These are phyloP conservation scores for Podiceps cristatus DNA, from an alignment of 2,113 vertebrate genomes.

Conservation along the genomic window DNA sequence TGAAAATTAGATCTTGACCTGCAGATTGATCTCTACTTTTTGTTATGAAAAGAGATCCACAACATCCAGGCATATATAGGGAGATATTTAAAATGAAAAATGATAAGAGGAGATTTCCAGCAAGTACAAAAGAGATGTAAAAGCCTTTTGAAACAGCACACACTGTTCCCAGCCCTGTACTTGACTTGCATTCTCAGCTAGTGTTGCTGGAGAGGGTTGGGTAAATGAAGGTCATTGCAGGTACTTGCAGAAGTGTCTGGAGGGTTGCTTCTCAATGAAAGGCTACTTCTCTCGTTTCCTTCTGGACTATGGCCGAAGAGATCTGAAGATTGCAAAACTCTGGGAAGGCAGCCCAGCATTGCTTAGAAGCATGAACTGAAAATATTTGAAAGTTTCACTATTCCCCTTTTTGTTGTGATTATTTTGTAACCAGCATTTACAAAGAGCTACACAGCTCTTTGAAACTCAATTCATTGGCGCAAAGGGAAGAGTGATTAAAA, in stretches of 20 bases:
- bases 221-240: slow-evolving; percentile 49
- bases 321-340: slow-evolving; percentile 7
- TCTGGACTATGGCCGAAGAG: background rate
- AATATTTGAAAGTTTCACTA: slow-evolving; percentile 2
- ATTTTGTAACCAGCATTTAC: slow-evolving; percentile 15
- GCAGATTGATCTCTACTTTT: background rate
- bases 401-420: background rate
- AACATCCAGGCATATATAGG: background rate
- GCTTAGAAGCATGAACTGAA: background rate
- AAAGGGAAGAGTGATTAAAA: slow-evolving; percentile 23
- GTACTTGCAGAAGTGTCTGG: background rate
- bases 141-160: slow-evolving; percentile 48
- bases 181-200: background rate
- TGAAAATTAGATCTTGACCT: slow-evolving; percentile 17
- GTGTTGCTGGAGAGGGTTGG: background rate
- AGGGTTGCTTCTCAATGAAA: slow-evolving; percentile 37
- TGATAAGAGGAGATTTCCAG: slow-evolving; percentile 1
- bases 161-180: background rate
- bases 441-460: slow-evolving; percentile 7
- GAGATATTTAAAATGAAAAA: slow-evolving; percentile 48
- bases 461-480: slow-evolving; percentile 24
- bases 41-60: background rate
- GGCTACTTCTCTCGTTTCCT: slow-evolving; percentile 43
- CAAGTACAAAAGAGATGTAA: slow-evolving; percentile 22
- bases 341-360: background rate